phyloP scores from a whole-genome alignment of 1,140 invertebrate species.

The Saccostrea echinata region DNA sequence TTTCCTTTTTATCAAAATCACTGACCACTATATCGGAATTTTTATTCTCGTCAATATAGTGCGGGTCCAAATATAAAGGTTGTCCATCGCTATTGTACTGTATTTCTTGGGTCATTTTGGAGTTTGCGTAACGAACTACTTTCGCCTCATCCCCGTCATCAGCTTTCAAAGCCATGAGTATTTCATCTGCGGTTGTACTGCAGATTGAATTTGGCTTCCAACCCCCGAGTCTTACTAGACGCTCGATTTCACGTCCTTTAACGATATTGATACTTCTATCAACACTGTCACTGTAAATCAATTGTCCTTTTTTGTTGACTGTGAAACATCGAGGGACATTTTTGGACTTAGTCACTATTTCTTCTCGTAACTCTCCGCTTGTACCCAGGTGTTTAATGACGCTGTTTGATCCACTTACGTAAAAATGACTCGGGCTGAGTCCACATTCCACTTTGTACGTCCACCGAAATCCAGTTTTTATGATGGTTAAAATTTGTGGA shows the following conservation, averaged over 20 bases:
- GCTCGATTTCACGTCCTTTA: not conserved
- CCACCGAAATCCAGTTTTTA: not conserved
- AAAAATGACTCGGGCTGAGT: not conserved
- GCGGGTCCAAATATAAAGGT: not conserved
- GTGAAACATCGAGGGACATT: not conserved
- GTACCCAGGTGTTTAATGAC: not conserved
- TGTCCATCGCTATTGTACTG: not conserved
- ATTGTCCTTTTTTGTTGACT: not conserved
- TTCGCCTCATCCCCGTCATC: not conserved
- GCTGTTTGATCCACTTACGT: not conserved
- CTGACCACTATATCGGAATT: not conserved
- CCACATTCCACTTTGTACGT: constrained; percentile 7
- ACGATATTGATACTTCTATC: not conserved
- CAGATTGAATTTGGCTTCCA: not conserved
- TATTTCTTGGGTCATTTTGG: not conserved
- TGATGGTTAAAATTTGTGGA: not conserved
- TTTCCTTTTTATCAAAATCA: not conserved
- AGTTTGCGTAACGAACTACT: not conserved
- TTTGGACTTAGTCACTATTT: not conserved
- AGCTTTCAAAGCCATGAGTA: not conserved
- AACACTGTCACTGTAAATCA: not conserved
- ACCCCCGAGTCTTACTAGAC: not conserved
- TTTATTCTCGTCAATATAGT: not conserved
- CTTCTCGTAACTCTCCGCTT: not conserved
- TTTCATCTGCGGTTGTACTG: not conserved